Conservation (phyloP, 1,140 invertebrate genomes). For the Tetragonula clypearis region DNA sequence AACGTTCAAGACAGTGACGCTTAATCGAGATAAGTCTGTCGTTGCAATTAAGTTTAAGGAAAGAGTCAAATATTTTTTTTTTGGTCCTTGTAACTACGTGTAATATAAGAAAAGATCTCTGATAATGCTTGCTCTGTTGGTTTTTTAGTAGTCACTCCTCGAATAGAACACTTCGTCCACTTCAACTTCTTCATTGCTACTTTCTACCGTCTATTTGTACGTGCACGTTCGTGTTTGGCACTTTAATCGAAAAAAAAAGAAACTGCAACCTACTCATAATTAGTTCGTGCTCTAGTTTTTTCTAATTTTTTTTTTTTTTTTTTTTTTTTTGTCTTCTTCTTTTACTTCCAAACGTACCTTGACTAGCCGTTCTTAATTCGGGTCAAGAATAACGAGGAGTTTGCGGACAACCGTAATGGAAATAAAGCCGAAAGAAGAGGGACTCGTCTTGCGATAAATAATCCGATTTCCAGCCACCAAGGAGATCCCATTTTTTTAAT, state of each 20-base stretch:
- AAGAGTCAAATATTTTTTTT: too few relatives aligned
- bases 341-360: background rate
- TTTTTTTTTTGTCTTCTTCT: background rate
- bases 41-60: too few relatives aligned
- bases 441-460: constrained; percentile 7
- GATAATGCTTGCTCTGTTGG: background rate
- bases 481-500: constrained; percentile 25
- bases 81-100: too few relatives aligned
- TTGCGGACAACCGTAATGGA: constrained; percentile 25
- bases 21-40: too few relatives aligned
- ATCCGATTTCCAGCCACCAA: constrained; percentile 1
- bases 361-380: constrained; percentile 4
- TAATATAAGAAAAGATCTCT: too few relatives aligned
- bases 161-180: background rate
- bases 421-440: constrained; percentile 2
- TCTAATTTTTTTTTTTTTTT: background rate
- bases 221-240: background rate
- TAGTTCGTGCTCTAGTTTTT: constrained; percentile 4
- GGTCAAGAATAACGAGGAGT: constrained; percentile 31
- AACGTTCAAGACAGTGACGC: background rate
- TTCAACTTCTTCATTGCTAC: background rate
- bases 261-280: background rate
- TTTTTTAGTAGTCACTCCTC: background rate
- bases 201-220: background rate
- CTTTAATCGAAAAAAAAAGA: background rate